Evolutionary conservation across 1,140 invertebrate species (phyloP).

Genomic region (Halotydeus destructor): DNA sequence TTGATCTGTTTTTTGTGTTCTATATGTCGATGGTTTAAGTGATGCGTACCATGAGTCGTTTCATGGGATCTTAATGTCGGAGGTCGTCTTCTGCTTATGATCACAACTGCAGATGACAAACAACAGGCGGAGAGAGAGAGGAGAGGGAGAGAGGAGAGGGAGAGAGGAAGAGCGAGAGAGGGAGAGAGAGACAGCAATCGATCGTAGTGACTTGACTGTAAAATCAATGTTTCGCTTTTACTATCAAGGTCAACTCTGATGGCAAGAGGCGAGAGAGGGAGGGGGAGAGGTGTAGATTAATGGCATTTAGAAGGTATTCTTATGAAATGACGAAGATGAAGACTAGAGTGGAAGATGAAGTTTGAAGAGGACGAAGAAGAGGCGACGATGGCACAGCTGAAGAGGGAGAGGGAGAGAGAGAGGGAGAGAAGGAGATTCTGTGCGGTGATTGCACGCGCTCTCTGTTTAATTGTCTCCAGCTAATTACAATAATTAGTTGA

Average conservation of each 20-base stretch:
- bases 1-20: too few species aligned
- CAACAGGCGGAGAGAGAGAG: background rate
- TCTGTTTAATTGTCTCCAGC: too few species aligned
- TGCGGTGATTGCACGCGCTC: too few species aligned
- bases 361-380: background rate
- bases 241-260: background rate
- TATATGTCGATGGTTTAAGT: too few species aligned
- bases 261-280: background rate
- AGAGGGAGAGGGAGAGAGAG: constrained; percentile 5
- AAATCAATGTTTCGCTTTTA: too few species aligned
- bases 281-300: background rate
- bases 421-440: background rate
- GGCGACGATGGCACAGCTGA: background rate
- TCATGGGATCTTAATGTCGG: background rate
- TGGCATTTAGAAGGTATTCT: too few species aligned
- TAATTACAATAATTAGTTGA: too few species aligned
- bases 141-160: background rate
- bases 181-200: background rate
- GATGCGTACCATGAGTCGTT: too few species aligned
- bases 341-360: background rate
- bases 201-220: background rate
- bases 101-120: constrained; percentile 7
- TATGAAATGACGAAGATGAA: too few species aligned
- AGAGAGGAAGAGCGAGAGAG: background rate
- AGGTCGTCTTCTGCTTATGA: constrained; percentile 1